Conservation (phyloP, 2,113 vertebrate genomes). For the Nycticorax nycticorax region DNA sequence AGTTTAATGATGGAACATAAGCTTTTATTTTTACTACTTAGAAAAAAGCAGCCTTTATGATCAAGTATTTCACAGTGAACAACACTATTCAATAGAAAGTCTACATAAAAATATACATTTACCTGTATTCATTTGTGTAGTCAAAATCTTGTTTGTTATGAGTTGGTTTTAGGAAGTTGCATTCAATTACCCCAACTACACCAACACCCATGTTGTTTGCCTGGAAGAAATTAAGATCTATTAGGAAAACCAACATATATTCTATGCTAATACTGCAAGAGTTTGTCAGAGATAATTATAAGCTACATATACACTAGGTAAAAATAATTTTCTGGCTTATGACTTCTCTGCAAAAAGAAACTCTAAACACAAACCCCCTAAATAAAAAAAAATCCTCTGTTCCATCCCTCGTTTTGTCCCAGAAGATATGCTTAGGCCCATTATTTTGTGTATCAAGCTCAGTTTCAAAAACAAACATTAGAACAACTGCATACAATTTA, state of each 20-base stretch:
- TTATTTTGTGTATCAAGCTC: background rate
- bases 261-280: background rate
- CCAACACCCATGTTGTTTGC: slow-evolving; percentile 89
- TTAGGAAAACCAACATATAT: background rate
- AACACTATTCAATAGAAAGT: background rate
- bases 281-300: background rate
- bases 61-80: background rate
- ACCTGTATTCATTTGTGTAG: slow-evolving; percentile 96
- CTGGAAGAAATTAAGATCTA: slow-evolving; percentile 71
- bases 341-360: background rate
- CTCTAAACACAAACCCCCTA: background rate
- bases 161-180: slow-evolving; percentile 92
- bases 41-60: background rate
- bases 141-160: slow-evolving; percentile 98
- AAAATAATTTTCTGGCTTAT: background rate
- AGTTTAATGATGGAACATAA: background rate
- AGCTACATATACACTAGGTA: background rate
- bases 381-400: background rate
- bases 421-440: accelerated
- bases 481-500: background rate
- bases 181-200: slow-evolving; percentile 93
- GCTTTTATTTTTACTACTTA: background rate
- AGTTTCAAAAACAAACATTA: background rate
- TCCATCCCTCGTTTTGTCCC: background rate
- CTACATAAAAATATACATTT: background rate